Evolutionary conservation across 2,113 vertebrate species (phyloP), one percentile per base, ranked within the genome.

Genomic region (Meleagris gallopavo): DNA sequence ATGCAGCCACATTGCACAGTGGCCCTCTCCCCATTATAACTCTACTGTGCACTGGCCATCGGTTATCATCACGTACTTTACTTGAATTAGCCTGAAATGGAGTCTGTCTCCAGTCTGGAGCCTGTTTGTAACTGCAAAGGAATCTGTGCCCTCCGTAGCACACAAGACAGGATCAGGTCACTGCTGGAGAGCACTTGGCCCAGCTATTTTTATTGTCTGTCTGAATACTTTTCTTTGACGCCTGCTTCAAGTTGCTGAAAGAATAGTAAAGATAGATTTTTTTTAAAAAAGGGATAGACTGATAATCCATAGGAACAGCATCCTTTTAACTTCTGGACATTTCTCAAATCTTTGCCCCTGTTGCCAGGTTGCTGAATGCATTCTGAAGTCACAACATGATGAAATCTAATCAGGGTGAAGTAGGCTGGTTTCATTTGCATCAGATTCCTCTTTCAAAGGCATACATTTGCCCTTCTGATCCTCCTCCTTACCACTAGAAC

Each of bases 31-130:
- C 72, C 72, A 34, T 54, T 65, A 1, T 15, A 52, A 64, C 55
- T 57, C 54, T 61, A 9, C n/a, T 13, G 58, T 8, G 30, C n/a
- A 7, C 32, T 41, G 67, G 48, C 60, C 94, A 52, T 16, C 76
- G 65, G 79, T 78, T 88, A 83, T 67, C 91, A 78, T 67, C 91
- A 83, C 10, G 27, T 86, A 60, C 85, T 96, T 94, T 18, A 52
- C 89, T 88, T 95, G 96, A 97, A 94, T 95, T 95, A 95, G 91
- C 66, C 91, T 93, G 95, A 94, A 95, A 93, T 8, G 41, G 82
- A 97, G 93, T 32, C 87, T 86, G 91, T 83, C 95, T 96, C 57
- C 93, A 93, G 93, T 61, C 82, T 1, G 30, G 69, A 89, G 91
- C 79, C 94, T 8, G 24, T 8, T 38, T 83, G 79, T 86, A 95